Base-by-base conservation (phyloP, 92 coral and sea anemone genomes). In the Umimayanthus chanpuru region DNA sequence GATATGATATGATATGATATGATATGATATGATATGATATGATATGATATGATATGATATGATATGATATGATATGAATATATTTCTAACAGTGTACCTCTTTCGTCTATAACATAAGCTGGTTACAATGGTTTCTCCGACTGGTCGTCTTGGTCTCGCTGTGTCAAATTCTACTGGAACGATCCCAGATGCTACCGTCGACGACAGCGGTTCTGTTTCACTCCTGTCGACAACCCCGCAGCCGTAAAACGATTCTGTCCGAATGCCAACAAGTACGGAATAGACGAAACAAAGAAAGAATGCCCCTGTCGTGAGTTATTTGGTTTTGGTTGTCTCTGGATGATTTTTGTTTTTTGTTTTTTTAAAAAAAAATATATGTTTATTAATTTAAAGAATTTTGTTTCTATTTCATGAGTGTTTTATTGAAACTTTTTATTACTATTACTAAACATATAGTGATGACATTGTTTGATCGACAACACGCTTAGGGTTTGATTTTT, bases 61-160 rank as follows among this genome's bases (percentile, higher is more conserved):
- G 71, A 80, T 23, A 58, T 14, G n/a, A 50, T 50, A 80, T 58
- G 85, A n/a, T 32, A 58, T 26, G 70, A 67, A 11, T 6, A 47
- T 47, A 0, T 47, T 73, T 30, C 26, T 76, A 76, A 76, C 80
- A 11, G 26, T 76, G 0, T 41, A 3, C 0, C 43, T 38, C 50
- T 7, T 47, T 47, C 50, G 11, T 76, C 44, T 76, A 10, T 38
- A 10, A 5, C 12, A 2, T 23, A 20, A 80, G 85, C 73, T 9
- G 85, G 73, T 21, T 80, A 58, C 70, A 80, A 38, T 9, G 85
- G 85, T 32, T 80, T 53, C 73, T 80, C 85, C 10, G 85, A 80
- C 18, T 80, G 85, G 85, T 80, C 85, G 10, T 16, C 50, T 21
- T 80, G 85, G 85, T 58, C 85, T 80, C 85, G 85, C 36, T 80